Conservation (phyloP, 1,140 invertebrate genomes). For the Drosophila subpulchrella region DNA sequence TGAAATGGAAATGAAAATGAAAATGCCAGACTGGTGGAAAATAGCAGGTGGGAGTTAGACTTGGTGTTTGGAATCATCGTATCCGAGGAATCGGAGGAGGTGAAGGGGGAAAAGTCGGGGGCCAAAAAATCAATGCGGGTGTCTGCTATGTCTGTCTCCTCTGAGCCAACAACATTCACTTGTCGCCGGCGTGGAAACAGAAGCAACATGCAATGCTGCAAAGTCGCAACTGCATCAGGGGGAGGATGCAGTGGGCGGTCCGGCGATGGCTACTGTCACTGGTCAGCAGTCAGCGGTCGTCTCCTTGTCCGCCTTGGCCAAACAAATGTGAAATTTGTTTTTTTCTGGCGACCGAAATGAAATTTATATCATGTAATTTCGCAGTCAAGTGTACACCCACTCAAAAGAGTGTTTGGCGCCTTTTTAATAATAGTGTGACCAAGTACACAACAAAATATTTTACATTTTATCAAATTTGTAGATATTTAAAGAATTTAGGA, state of each 20-base stretch:
- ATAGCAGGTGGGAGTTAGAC: slow-evolving; percentile 1
- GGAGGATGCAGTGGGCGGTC: slow-evolving; percentile 29
- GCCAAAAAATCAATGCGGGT: slow-evolving; percentile 71
- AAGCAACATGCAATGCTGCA: slow-evolving; percentile 42
- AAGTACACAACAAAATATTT: background rate
- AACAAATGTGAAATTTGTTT: slow-evolving; percentile 56
- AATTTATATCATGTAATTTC: slow-evolving; percentile 70
- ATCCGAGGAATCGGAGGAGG: background rate
- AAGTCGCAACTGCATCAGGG: slow-evolving; percentile 7
- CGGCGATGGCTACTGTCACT: slow-evolving; percentile 54
- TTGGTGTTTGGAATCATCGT: background rate
- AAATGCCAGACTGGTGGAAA: slow-evolving; percentile 31
- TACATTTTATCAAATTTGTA: too few relatives aligned
- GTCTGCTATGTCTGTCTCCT: slow-evolving; percentile 37
- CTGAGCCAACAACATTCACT: slow-evolving; percentile 58
- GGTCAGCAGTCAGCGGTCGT: slow-evolving; percentile 22
- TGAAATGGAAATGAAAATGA: slow-evolving; percentile 42
- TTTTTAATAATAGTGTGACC: background rate
- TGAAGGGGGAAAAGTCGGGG: slow-evolving; percentile 4
- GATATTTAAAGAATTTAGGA: too few relatives aligned
- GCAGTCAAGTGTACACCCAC: slow-evolving; percentile 27
- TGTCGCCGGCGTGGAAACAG: slow-evolving; percentile 63
- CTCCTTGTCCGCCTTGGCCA: slow-evolving; percentile 5
- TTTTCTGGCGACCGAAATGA: slow-evolving; percentile 35
- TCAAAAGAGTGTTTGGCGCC: slow-evolving; percentile 28